Percentiles rank a stretch among this genome's conserved stretches.
Evolutionary conservation across 1,140 invertebrate species (phyloP).

Genomic region (Caenorhabditis remanei): DNA sequence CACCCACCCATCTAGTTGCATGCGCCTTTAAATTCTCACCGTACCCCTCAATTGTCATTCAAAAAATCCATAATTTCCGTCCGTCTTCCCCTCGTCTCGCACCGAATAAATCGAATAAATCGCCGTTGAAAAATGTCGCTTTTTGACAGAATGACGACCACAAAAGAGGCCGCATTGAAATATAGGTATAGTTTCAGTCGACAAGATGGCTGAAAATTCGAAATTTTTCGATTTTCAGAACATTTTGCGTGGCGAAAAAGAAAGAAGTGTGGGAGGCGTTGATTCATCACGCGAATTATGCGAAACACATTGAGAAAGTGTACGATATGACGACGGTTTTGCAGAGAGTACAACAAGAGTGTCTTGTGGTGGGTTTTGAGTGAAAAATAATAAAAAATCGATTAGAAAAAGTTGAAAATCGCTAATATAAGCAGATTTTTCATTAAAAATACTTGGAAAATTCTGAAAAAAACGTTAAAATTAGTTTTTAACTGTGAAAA

Average conservation of each 20-base stretch:
- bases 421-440: too few relatives aligned
- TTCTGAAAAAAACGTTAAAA: too few relatives aligned
- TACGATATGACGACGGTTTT: conserved; percentile 41
- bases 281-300: not conserved
- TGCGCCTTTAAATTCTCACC: conserved; percentile 27
- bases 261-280: conserved; percentile 31
- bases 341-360: conserved; percentile 19
- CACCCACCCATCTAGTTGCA: not conserved
- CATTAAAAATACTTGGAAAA: too few relatives aligned
- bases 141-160: conserved; percentile 36
- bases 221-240: not conserved
- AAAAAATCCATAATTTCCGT: not conserved
- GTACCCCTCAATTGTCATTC: not conserved
- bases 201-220: not conserved
- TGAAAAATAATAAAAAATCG: too few relatives aligned
- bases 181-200: not conserved
- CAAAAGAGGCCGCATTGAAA: not conserved
- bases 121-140: conserved; percentile 4
- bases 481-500: too few relatives aligned
- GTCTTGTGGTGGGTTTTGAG: conserved; percentile 2
- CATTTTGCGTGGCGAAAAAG: conserved; percentile 17
- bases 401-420: too few relatives aligned
- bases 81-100: not conserved
- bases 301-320: conserved; percentile 34
- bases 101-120: not conserved